These are phyloP conservation scores for Drosophila algonquin DNA, from an alignment of 2,888 invertebrate genomes.

Conservation along the genomic window DNA sequence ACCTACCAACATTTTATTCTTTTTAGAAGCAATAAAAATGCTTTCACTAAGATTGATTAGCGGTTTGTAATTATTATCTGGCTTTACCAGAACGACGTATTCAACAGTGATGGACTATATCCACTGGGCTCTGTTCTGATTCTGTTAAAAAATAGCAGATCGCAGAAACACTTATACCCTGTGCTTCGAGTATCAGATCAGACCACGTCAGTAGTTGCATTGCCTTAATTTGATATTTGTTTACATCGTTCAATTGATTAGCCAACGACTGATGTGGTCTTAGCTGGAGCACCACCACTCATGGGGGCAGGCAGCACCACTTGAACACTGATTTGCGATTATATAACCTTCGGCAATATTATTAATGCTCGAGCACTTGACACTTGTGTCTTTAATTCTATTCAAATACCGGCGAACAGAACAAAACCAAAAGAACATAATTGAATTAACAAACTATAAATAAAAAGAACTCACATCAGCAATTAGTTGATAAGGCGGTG, in stretches of 20 bases:
- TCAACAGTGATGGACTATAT: too few species aligned
- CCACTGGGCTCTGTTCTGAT: too few species aligned
- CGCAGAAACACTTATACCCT: not conserved
- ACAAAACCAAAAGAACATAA: constrained; percentile 1
- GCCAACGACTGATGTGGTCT: not conserved
- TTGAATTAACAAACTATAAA: not conserved
- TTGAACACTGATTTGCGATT: constrained; percentile 15
- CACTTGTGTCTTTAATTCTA: not conserved
- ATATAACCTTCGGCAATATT: constrained; percentile 16
- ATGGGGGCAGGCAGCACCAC: constrained; percentile 19
- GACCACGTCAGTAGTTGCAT: constrained; percentile 35
- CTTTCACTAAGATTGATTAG: not conserved
- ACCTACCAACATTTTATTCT: too few species aligned
- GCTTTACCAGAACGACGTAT: too few species aligned
- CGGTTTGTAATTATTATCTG: too few species aligned
- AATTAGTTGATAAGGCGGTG: constrained; percentile 26
- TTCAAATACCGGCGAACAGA: too few species aligned
- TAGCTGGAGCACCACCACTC: not conserved
- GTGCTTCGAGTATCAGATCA: not conserved
- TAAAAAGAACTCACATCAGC: constrained; percentile 26
- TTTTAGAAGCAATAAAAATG: not conserved
- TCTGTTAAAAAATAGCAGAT: too few species aligned
- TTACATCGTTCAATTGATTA: constrained; percentile 23
- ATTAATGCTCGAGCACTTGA: constrained; percentile 27
- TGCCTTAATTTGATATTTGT: constrained; percentile 10